These are phyloP conservation scores for Pangasius sanitwongsei DNA, from an alignment of 2,797 vertebrate species.

Conservation along the genomic window DNA sequence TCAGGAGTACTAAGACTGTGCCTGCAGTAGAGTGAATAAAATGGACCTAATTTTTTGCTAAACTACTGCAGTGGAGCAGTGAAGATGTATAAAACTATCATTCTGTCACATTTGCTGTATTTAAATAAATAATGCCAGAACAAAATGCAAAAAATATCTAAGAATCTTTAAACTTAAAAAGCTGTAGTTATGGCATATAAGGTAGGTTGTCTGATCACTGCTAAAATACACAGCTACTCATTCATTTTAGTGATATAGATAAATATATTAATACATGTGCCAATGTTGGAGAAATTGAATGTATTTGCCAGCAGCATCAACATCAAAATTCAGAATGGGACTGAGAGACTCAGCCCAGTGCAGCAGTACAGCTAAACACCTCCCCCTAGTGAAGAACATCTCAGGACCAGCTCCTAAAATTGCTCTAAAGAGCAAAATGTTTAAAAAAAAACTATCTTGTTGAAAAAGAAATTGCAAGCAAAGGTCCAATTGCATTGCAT, in stretches of 20 bases:
- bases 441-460: background rate
- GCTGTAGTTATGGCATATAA: background rate
- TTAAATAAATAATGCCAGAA: background rate
- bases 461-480: background rate
- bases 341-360: conserved; percentile 29
- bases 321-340: background rate
- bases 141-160: background rate
- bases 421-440: background rate
- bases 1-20: background rate
- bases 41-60: background rate
- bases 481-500: background rate
- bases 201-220: background rate
- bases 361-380: conserved; percentile 75
- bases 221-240: background rate
- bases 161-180: background rate
- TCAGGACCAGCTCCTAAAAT: background rate
- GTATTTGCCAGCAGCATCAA: conserved; percentile 13
- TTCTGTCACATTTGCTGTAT: too few species aligned
- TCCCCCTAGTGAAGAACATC: conserved; percentile 73
- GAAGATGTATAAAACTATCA: background rate
- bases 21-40: background rate
- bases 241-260: background rate
- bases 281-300: background rate
- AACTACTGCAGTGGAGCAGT: background rate
- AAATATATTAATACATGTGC: background rate